phyloP scores from a whole-genome alignment of 2,888 invertebrate species.

The Argyra leucocephala region DNA sequence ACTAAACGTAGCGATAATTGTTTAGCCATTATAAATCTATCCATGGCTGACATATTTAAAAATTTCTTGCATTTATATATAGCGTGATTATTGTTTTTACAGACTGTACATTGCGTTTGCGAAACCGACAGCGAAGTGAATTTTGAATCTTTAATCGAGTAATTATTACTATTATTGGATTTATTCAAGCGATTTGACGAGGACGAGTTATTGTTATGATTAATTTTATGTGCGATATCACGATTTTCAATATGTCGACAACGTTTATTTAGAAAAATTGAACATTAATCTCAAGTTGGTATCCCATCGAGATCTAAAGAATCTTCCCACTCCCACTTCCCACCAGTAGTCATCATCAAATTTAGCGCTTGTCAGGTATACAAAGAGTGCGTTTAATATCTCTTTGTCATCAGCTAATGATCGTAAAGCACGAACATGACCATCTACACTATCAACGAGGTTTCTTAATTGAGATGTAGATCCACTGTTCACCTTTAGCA shows the following conservation, averaged over 20 bases:
- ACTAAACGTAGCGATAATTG: not conserved
- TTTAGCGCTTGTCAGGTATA: constrained; percentile 18
- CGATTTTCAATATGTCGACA: not conserved
- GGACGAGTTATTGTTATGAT: not conserved
- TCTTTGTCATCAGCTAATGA: constrained; percentile 17
- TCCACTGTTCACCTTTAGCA: constrained; percentile 14
- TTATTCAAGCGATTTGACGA: not conserved
- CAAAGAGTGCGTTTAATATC: constrained; percentile 17
- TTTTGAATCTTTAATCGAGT: not conserved
- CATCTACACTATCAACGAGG: constrained; percentile 17
- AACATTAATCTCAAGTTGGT: constrained; percentile 19
- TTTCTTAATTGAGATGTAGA: constrained; percentile 17
- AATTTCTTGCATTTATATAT: too few relatives aligned
- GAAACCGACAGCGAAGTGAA: not conserved
- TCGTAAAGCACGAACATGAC: constrained; percentile 17
- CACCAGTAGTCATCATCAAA: constrained; percentile 14
- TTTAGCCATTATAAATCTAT: too few relatives aligned
- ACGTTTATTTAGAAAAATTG: too few relatives aligned
- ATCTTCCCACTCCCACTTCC: too few relatives aligned
- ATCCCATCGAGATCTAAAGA: constrained; percentile 18
- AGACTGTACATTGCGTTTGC: not conserved
- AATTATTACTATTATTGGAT: too few relatives aligned
- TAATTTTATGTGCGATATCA: not conserved
- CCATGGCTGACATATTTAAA: too few relatives aligned
- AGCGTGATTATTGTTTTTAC: too few relatives aligned